phyloP scores from a whole-genome alignment of 2,113 vertebrate genomes.

The Sapayoa aenigma region DNA sequence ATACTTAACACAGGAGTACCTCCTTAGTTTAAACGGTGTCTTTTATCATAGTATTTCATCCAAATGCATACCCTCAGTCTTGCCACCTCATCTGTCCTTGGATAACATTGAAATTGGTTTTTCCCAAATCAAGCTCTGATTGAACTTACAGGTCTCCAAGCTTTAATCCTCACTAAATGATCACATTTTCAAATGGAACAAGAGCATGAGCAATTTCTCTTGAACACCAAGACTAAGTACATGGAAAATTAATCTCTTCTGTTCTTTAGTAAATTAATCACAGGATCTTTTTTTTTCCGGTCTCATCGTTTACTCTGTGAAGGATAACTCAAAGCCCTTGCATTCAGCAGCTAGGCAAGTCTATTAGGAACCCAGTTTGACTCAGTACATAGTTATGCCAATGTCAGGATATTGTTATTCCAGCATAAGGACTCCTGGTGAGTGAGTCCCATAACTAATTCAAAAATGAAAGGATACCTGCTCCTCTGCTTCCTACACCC shows the following conservation, averaged over 20 bases:
- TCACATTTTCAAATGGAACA: constrained; percentile 3
- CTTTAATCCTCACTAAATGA: constrained; percentile 11
- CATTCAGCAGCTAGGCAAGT: neutral
- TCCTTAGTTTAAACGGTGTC: neutral
- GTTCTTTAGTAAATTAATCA: constrained; percentile 57
- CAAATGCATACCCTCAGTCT: neutral
- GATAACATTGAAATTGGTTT: neutral
- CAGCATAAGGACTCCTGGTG: neutral
- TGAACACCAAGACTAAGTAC: constrained; percentile 24
- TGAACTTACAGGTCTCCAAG: constrained; percentile 28
- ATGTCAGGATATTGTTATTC: constrained; percentile 11
- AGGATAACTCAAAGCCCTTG: constrained; percentile 30
- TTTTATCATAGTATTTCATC: neutral
- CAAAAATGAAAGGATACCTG: constrained; percentile 42
- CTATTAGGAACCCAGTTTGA: constrained; percentile 37
- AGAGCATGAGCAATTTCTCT: constrained; percentile 19
- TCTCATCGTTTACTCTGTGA: neutral
- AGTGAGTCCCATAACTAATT: constrained; percentile 1
- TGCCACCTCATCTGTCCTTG: neutral
- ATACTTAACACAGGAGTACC: neutral
- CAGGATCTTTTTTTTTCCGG: constrained; percentile 37
- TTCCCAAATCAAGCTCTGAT: neutral
- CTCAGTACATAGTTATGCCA: constrained; percentile 3
- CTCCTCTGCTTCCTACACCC: neutral
- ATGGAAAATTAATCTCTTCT: constrained; percentile 38